A percentile compares a stretch with the other conserved stretches of the same genome.
Evolutionary conservation across 2,797 vertebrate species (phyloP).

Genomic region (Crotalus adamanteus): DNA sequence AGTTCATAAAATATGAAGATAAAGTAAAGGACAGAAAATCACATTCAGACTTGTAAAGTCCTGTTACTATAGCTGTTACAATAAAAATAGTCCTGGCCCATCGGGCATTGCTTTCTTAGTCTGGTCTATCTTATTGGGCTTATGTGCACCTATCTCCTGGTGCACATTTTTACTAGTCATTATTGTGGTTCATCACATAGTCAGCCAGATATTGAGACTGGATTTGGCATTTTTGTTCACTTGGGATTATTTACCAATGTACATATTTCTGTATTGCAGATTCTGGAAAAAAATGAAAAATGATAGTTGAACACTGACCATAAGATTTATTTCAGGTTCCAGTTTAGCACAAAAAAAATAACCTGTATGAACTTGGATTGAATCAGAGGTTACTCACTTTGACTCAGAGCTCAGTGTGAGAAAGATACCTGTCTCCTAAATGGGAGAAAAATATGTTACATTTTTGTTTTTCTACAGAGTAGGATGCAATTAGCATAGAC

Average conservation of each 20-base stretch:
- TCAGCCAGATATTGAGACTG: background rate
- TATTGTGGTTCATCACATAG: background rate
- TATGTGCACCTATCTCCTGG: background rate
- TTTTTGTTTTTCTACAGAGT: background rate
- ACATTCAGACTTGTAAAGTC: background rate
- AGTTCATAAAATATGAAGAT: background rate
- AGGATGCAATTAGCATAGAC: background rate
- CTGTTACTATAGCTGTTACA: background rate
- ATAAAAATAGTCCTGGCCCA: background rate
- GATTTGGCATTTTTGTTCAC: background rate
- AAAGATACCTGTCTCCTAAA: background rate
- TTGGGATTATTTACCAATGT: background rate
- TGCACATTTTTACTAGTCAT: background rate
- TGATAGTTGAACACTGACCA: background rate
- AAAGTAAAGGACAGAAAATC: background rate
- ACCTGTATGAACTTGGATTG: background rate
- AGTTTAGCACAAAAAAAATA: background rate
- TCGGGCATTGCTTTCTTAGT: background rate
- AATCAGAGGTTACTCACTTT: background rate
- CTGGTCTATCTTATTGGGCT: background rate
- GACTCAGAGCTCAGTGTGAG: background rate
- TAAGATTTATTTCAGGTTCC: background rate
- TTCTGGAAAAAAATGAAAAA: background rate
- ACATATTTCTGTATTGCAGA: background rate
- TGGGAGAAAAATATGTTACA: background rate